These are phyloP conservation scores for Vanacampus margaritifer DNA, from an alignment of 2,113 vertebrate genomes.

Conservation along the genomic window DNA sequence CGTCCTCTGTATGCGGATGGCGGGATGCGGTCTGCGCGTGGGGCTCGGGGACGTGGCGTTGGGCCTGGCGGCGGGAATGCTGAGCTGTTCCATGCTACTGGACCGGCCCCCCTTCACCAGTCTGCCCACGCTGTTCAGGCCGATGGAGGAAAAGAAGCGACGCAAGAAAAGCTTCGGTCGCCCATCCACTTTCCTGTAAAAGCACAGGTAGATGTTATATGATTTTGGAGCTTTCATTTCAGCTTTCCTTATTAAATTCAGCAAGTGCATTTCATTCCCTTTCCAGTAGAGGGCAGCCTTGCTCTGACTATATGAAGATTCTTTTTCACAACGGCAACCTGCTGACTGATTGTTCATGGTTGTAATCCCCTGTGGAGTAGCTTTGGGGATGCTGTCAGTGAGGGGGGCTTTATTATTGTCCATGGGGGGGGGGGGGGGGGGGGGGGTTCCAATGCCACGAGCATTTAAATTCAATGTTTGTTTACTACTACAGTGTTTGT, in stretches of 20 bases:
- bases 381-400: constrained; percentile 11
- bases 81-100: constrained; percentile 87
- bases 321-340: constrained; percentile 16
- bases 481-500: too few species aligned
- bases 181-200: constrained; percentile 63
- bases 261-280: constrained; percentile 21
- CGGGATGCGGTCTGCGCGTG: constrained; percentile 31
- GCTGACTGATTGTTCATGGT: constrained; percentile 17
- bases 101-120: constrained; percentile 83
- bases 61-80: constrained; percentile 28
- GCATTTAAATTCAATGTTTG: not conserved
- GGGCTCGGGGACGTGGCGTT: constrained; percentile 59
- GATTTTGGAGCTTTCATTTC: too few species aligned
- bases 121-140: constrained; percentile 81
- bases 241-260: not conserved
- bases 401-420: constrained; percentile 22
- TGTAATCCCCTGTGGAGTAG: constrained; percentile 34
- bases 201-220: too few species aligned
- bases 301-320: constrained; percentile 8
- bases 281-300: constrained; percentile 57
- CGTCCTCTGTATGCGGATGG: constrained; percentile 72
- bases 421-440: too few species aligned
- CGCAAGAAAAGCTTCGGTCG: constrained; percentile 77
- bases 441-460: not conserved
- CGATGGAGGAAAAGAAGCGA: constrained; percentile 84